Percentiles rank a stretch among this genome's conserved stretches.
Conservation (phyloP, 1,140 invertebrate species). For the Bombyx mori region ASM3026992v2 NC_085125.1:2515001-2515500, state of each 20-base stretch:
- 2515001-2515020: too few relatives aligned
- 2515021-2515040: too few relatives aligned
- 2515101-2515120: constrained; percentile 7
- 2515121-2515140: constrained; percentile 17
- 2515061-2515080: too few relatives aligned
- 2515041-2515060: too few relatives aligned
- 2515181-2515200: not conserved
- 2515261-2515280: constrained; percentile 30
- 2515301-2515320: constrained; percentile 45
- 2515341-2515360: constrained; percentile 34
- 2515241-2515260: constrained; percentile 3
- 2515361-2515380: constrained; percentile 56
- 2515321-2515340: too few relatives aligned
- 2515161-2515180: not conserved
- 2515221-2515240: constrained; percentile 3
- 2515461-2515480: constrained; percentile 5
- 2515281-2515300: constrained; percentile 68
- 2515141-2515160: too few relatives aligned
- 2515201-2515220: constrained; percentile 5
- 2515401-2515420: not conserved
- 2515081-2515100: too few relatives aligned
- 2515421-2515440: constrained; percentile 9
- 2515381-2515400: too few relatives aligned
- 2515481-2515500: too few relatives aligned
- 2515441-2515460: constrained; percentile 26